A percentile compares a stretch with the other conserved stretches of the same genome.
phyloP scores from a whole-genome alignment of 2,797 vertebrate genomes.

The Scomberomorus guttatus region DNA sequence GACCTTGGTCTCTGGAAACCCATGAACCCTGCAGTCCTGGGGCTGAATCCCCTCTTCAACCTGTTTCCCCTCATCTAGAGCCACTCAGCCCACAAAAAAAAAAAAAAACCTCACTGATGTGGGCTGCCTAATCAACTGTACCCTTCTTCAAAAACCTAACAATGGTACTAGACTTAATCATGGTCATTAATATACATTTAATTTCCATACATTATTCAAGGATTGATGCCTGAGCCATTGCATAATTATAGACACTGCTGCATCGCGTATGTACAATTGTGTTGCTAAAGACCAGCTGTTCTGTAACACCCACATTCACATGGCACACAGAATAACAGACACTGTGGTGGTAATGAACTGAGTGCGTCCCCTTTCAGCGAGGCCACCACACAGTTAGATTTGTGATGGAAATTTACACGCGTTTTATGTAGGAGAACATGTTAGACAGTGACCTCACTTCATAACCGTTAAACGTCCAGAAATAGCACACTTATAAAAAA shows the following conservation, averaged over 20 bases:
- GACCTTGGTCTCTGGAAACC: slow-evolving; percentile 49
- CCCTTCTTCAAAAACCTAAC: slow-evolving; percentile 29
- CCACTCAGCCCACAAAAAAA: slow-evolving; percentile 1
- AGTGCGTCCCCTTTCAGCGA: slow-evolving; percentile 19
- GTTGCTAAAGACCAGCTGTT: slow-evolving; percentile 68
- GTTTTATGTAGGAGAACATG: slow-evolving; percentile 13
- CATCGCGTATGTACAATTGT: slow-evolving; percentile 58
- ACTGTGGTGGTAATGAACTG: slow-evolving; percentile 38
- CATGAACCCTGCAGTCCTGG: slow-evolving; percentile 51
- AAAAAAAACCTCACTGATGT: slow-evolving; percentile 12
- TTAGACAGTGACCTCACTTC: slow-evolving; percentile 4
- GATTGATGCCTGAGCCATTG: slow-evolving; percentile 25
- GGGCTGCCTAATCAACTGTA: slow-evolving; percentile 28
- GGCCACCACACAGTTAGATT: slow-evolving; percentile 21
- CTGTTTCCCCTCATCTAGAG: slow-evolving; percentile 20
- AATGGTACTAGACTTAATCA: slow-evolving; percentile 45
- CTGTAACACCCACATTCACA: slow-evolving; percentile 65
- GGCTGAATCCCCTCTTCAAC: slow-evolving; percentile 44
- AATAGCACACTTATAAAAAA: slow-evolving; percentile 30
- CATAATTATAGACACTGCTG: slow-evolving; percentile 58
- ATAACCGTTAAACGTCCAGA: slow-evolving; percentile 19
- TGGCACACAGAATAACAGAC: slow-evolving; percentile 42
- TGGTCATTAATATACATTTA: slow-evolving; percentile 50
- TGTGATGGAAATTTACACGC: slow-evolving; percentile 18
- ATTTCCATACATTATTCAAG: slow-evolving; percentile 57